Base-by-base conservation (phyloP, 2,888 invertebrate species). In the Esperia sulphurella region DNA sequence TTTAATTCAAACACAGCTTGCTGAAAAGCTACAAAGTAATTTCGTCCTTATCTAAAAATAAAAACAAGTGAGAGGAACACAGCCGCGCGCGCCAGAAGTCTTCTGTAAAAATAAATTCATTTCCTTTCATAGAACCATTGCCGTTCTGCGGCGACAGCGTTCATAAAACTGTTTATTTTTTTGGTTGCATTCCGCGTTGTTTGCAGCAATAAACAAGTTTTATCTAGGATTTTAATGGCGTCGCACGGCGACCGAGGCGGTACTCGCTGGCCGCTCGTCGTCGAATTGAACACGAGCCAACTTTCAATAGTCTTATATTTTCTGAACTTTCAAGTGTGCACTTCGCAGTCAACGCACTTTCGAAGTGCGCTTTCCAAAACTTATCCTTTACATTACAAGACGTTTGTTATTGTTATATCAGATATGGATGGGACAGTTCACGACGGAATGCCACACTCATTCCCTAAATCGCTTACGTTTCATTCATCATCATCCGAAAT, bases 181-280 rank as follows among this genome's bases (percentile, higher is more conserved):
- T 46, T 45, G 40, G 33, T 43, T 21, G 33, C 35, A 43, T 14
- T 35, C 14, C 13, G 9, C 3, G 8, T 38, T 28, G 38, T 45
- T 35, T 14, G 35, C 30, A 33, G 50, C 47, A 47, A 46, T 51
- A 49, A 48, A 52, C 41, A 41, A 13, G 41, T 49, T 42, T 47
- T 52, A 52, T 52, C 47, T 49, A 14, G 9, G 14, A 47, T 49
- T 46, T 49, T 49, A 49, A 52, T 47, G 47, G 46, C 38, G 45
- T 41, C 37, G 40, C 45, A 41, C 48, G 51, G 51, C 45, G 42
- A 37, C 35, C 28, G 35, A 14, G 6, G 42, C 29, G 31, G 14
- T 33, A n/a, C 14, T 31, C 33, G n/a, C 33, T 35, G 42, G 31
- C 12, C 31, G 31, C 21, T 14, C 29, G 29, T 35, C 13, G 45